Base-by-base conservation (phyloP, 1,140 invertebrate genomes). In the Microvelia longipes region DNA sequence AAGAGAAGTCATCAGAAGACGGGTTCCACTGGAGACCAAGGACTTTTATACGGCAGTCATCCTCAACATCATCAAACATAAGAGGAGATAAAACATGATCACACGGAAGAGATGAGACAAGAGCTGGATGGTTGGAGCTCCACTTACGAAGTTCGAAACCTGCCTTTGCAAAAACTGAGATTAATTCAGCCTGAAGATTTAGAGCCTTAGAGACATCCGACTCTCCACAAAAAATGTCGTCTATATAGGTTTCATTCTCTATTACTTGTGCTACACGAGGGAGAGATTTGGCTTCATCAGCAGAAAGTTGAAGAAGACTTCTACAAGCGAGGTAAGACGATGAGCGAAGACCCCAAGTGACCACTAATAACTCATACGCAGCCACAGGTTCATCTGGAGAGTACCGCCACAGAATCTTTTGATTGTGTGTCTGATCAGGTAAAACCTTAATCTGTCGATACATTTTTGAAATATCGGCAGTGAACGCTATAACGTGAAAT, bases 161-260 rank as follows among this genome's bases (percentile, higher is more conserved):
- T 29, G 66, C 75, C 2, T 67, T 69, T 24, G 71, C 28, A 28
- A 76, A 35, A 11, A 76, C 11, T 0, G 61, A 2, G 2, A 71
- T 72, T 1, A 77, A 71, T 67, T 79, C 71, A 1, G 71, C 66
- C 60, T 71, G 69, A 1, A 77, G 27, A 60, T 66, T 60, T 68
- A 73, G 71, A 14, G 74, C 73, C 29, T 75, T 66, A 68, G 77
- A 71, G 15, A 73, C 27, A 19, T 68, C 67, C 28, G 72, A 60
- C 0, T 71, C 67, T 11, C 77, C 78, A 1, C 72, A 73, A 1
- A 79, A 64, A 5, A 77, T 64, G 68, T 80, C 78, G 71, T 80
- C 79, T 1, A 80, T 75, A 60, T 80, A 80, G 0, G 78, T 62
- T 72, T 79, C 74, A 1, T 71, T 62, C 25, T 71, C 61, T 24